Percentiles rank a stretch among this genome's conserved stretches.
Conservation (phyloP, 2,888 invertebrate species). For the Drosophila colorata region DNA sequence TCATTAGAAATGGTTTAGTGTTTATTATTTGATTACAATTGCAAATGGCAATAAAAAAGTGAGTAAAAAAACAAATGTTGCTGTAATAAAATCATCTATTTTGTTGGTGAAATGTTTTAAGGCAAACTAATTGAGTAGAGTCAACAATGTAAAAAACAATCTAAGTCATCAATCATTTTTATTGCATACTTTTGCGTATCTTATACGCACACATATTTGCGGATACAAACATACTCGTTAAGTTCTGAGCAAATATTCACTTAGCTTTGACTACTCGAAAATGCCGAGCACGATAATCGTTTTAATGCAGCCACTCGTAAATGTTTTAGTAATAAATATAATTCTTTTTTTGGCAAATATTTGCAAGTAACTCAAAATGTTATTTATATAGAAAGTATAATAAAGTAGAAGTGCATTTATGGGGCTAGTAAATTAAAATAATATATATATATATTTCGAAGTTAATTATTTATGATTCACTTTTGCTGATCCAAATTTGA, state of each 20-base stretch:
- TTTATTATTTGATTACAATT: conserved; percentile 25
- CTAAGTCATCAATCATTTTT: conserved; percentile 72
- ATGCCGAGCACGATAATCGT: conserved; percentile 28
- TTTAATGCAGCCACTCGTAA: conserved; percentile 20
- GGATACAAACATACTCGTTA: conserved; percentile 7
- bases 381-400: too few species aligned
- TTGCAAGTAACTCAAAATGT: not conserved
- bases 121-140: conserved; percentile 61
- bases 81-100: conserved; percentile 53
- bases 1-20: conserved; percentile 1
- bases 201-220: not conserved
- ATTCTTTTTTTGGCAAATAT: not conserved
- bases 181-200: conserved; percentile 74
- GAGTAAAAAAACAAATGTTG: not conserved
- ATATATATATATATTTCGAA: not conserved
- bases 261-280: conserved; percentile 14
- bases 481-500: not conserved
- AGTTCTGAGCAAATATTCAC: conserved; percentile 38
- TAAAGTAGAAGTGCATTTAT: conserved; percentile 39
- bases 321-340: conserved; percentile 21
- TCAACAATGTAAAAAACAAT: conserved; percentile 47
- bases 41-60: conserved; percentile 9
- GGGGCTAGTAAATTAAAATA: conserved; percentile 21
- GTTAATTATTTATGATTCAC: conserved; percentile 10
- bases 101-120: conserved; percentile 43